Evolutionary conservation across 2,888 invertebrate species (phyloP).

Genomic region (Drosophila seclusa): DNA sequence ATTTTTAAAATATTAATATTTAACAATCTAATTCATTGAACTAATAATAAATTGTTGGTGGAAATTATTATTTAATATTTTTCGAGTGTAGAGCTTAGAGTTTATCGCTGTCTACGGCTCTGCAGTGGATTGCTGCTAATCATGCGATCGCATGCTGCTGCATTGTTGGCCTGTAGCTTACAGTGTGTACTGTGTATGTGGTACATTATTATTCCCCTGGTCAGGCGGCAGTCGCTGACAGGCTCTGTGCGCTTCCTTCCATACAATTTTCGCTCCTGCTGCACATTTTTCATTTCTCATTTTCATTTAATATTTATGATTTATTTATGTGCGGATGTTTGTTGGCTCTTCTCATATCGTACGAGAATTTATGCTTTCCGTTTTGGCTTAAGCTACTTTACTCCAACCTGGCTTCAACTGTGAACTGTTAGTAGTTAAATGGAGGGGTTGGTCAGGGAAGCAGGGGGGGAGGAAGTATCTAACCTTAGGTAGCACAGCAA

Average conservation of each 20-base stretch:
- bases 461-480: constrained; percentile 33
- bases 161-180: constrained; percentile 46
- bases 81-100: neutral
- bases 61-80: neutral
- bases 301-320: constrained; percentile 81
- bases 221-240: constrained; percentile 63
- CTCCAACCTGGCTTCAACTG: constrained; percentile 14
- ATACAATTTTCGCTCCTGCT: constrained; percentile 40
- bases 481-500: constrained; percentile 68
- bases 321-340: constrained; percentile 81
- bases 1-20: neutral
- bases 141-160: constrained; percentile 70
- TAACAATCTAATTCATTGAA: no score
- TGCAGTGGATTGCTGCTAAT: constrained; percentile 67
- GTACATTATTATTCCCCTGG: constrained; percentile 48
- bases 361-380: constrained; percentile 76
- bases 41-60: no score
- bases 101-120: constrained; percentile 4
- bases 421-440: neutral
- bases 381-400: constrained; percentile 62
- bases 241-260: constrained; percentile 74
- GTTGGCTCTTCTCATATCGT: constrained; percentile 78
- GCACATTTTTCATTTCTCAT: constrained; percentile 75
- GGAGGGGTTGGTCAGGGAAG: neutral
- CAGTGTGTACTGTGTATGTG: neutral